These are phyloP conservation scores for Chaetophractus vellerosus DNA, from an alignment of 2,797 vertebrate species.

Conservation along the genomic window DNA sequence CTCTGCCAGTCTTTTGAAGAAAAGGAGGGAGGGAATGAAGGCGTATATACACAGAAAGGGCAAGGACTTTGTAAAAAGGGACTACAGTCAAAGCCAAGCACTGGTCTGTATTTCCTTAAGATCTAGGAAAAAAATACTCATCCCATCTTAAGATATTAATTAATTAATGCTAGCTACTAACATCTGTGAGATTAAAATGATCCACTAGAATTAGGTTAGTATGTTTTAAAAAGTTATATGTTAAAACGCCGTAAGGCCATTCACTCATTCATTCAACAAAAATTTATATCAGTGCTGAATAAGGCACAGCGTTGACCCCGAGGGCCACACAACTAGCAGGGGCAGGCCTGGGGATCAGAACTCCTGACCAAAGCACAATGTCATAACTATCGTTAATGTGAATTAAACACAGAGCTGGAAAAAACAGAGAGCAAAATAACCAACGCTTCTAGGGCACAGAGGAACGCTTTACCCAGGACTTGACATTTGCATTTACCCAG, in stretches of 20 bases:
- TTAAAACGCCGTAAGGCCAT: not conserved
- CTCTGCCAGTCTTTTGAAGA: not conserved
- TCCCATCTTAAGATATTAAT: not conserved
- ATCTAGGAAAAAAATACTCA: not conserved
- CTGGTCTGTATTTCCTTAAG: not conserved
- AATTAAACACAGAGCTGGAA: not conserved
- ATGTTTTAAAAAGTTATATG: not conserved
- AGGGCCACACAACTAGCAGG: not conserved
- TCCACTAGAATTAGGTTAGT: not conserved
- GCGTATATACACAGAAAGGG: not conserved
- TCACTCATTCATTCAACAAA: not conserved
- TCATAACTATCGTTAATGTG: not conserved
- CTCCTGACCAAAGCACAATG: too few species aligned
- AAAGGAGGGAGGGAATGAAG: not conserved
- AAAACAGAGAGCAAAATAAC: not conserved
- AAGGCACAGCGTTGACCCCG: not conserved
- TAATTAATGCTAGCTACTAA: not conserved
- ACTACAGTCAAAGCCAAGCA: not conserved
- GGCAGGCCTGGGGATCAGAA: not conserved
- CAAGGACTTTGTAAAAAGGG: not conserved
- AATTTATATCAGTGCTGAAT: not conserved
- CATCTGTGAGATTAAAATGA: not conserved
- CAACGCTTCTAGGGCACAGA: not conserved
- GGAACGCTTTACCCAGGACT: not conserved
- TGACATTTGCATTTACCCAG: not conserved